Evolutionary conservation across 2,888 invertebrate species (phyloP).

Genomic region (Cartodere bifasciata): DNA sequence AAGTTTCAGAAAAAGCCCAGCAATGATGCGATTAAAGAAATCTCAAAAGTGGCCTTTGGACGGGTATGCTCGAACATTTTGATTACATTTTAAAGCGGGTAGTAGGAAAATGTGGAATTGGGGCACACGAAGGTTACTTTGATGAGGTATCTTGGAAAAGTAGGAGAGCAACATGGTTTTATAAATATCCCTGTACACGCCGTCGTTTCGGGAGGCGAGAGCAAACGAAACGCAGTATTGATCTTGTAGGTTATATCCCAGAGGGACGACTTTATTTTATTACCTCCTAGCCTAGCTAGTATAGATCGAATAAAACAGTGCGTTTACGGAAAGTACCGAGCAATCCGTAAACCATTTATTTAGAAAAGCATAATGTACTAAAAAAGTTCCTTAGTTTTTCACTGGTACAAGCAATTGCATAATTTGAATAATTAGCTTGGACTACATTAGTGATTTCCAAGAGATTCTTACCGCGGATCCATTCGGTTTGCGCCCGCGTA

Average conservation of each 20-base stretch:
- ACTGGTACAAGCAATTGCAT: no score
- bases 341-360: not conserved
- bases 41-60: no score
- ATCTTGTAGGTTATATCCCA: conserved; percentile 33
- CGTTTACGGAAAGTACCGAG: conserved; percentile 7
- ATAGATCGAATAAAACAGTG: conserved; percentile 20
- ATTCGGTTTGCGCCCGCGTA: conserved; percentile 11
- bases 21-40: no score
- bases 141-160: no score
- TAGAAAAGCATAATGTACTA: not conserved
- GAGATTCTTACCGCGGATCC: not conserved
- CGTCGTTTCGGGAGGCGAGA: conserved; percentile 4
- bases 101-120: no score
- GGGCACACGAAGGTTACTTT: no score
- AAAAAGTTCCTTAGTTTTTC: not conserved
- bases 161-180: no score
- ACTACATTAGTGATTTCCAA: not conserved
- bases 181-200: no score
- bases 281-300: conserved; percentile 13
- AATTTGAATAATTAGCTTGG: not conserved
- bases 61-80: no score
- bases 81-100: no score
- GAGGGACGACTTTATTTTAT: conserved; percentile 25
- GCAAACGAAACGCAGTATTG: conserved; percentile 27
- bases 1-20: no score